These are phyloP conservation scores for Plagodis dolabraria DNA, from an alignment of 2,888 invertebrate species.

Conservation along the genomic window DNA sequence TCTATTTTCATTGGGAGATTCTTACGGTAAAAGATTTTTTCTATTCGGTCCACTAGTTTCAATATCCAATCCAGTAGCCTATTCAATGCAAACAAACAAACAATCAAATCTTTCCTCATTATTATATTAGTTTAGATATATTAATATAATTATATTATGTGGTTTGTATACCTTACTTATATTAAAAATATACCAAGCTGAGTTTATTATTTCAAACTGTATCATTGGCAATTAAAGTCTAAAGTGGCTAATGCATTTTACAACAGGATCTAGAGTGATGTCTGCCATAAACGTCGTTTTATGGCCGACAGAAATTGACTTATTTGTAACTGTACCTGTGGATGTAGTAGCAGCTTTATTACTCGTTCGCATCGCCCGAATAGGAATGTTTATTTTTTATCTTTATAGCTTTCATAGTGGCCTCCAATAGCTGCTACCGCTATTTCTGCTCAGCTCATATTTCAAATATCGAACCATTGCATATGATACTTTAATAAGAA, in stretches of 20 bases:
- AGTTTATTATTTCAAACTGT: slow-evolving; percentile 30
- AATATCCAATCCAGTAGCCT: too few relatives aligned
- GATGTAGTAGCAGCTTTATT: slow-evolving; percentile 29
- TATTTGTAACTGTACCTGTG: slow-evolving; percentile 26
- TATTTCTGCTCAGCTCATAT: too few relatives aligned
- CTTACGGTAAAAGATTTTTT: too few relatives aligned
- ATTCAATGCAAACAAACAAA: too few relatives aligned
- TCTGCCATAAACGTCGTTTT: slow-evolving; percentile 34
- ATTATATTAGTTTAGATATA: too few relatives aligned
- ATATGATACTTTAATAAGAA: neutral
- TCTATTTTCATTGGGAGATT: too few relatives aligned
- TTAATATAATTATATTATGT: too few relatives aligned
- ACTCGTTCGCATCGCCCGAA: slow-evolving; percentile 21
- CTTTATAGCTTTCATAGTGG: slow-evolving; percentile 1
- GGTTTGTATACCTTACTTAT: neutral
- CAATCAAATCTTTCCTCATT: too few relatives aligned
- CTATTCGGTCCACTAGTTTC: too few relatives aligned
- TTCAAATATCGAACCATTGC: too few relatives aligned
- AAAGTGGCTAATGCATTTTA: slow-evolving; percentile 33
- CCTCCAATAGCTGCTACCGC: too few relatives aligned
- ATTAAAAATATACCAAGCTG: neutral
- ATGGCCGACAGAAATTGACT: slow-evolving; percentile 34
- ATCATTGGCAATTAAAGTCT: slow-evolving; percentile 30
- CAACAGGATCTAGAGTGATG: slow-evolving; percentile 32
- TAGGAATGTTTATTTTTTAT: slow-evolving; percentile 12